Evolutionary conservation across 1,140 invertebrate genomes (phyloP).

Genomic region (Drosophila pallidifrons): DNA sequence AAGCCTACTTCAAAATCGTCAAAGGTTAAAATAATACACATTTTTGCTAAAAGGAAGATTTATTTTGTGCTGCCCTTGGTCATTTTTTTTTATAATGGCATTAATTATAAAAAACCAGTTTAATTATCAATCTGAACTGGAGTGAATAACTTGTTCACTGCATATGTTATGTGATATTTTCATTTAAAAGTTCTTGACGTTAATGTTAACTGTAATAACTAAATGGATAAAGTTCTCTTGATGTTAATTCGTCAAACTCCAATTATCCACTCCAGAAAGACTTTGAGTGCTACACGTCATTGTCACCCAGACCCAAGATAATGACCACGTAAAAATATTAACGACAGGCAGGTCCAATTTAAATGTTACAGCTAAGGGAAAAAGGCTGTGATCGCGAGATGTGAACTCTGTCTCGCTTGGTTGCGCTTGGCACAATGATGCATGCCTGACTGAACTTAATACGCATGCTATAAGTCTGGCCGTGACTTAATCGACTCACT

Average conservation of each 20-base stretch:
- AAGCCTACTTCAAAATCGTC: no score
- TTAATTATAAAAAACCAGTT: constrained; percentile 22
- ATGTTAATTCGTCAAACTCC: constrained; percentile 8
- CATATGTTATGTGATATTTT: neutral
- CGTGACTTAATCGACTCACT: constrained; percentile 50
- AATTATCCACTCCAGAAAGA: constrained; percentile 13
- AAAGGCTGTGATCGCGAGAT: constrained; percentile 18
- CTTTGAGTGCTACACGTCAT: constrained; percentile 44
- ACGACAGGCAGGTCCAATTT: constrained; percentile 32
- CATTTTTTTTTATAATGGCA: neutral
- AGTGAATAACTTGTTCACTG: constrained; percentile 25
- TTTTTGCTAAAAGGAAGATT: neutral
- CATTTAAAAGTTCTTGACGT: constrained; percentile 10
- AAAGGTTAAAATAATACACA: no score
- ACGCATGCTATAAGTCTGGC: constrained; percentile 5
- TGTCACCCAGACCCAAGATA: constrained; percentile 61
- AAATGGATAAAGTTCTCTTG: neutral
- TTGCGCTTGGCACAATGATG: constrained; percentile 47
- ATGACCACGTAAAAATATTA: constrained; percentile 13
- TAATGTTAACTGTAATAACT: neutral
- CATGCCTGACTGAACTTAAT: constrained; percentile 61
- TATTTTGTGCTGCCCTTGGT: neutral
- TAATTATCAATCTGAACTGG: constrained; percentile 7
- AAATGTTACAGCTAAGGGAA: constrained; percentile 34
- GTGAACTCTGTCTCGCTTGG: constrained; percentile 58